Base-by-base conservation (phyloP, 2,797 vertebrate species). In the Sebastes cheni region DNA sequence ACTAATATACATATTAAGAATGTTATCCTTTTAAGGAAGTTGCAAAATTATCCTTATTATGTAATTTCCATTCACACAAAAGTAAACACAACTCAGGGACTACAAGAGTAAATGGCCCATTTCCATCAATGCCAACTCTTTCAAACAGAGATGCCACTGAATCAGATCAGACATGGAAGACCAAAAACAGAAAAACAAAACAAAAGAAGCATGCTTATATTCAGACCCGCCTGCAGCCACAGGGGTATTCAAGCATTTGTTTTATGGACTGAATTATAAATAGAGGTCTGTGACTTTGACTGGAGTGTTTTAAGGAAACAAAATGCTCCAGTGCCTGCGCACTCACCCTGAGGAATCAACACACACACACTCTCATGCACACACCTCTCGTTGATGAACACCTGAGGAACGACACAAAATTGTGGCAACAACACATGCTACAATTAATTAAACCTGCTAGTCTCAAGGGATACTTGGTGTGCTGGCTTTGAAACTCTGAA, bases 401-500 rank as follows among this genome's bases (percentile, higher is more conserved):
- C 78, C 39, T 72, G 50, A 60, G 67, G 58, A 64, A 64, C 23
- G 55, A 82, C 27, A 46, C 39, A 56, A 72, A 76, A 60, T 2
- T 46, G 55, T 73, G 30, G 39, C 32, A 71, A 59, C 16, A 39
- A 60, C 67, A 61, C 69, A 75, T 22, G 30, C 55, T 60, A 18
- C 55, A 73, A 74, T 68, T 83, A 73, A 86, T 85, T 65, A 64
- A 70, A 58, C 75, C 50, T 36, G 56, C 16, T 36, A 9, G 29
- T 75, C 76, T 76, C 46, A 29, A 36, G 36, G 58, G 80, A 70
- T 70, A 56, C 52, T 72, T 76, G 10, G 20, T 12, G 39, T 60
- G 46, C 64, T 67, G 66, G 58, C 83, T 89, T 81, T 89, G 72
- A 88, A 86, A 75, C 50, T 61, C 62, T 58, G 32, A 83, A 54